phyloP scores from a whole-genome alignment of 2,113 vertebrate genomes.

The Anolis sagrei region DNA sequence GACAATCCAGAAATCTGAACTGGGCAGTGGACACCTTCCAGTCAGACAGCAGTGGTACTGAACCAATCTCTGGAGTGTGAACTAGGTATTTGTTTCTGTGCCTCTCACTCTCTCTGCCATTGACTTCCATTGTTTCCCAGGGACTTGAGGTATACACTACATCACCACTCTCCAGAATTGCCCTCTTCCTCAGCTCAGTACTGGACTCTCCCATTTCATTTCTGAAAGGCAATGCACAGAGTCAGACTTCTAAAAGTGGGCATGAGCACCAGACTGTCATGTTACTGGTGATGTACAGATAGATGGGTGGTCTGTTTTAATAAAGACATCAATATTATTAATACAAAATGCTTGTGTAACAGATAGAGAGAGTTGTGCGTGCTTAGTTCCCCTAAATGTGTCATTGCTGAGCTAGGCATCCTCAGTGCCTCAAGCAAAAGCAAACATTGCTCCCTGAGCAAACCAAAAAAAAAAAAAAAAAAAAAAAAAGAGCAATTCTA shows the following conservation, averaged over 20 bases:
- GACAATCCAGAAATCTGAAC: no score
- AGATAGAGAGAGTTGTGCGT: not conserved
- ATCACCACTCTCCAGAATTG: no score
- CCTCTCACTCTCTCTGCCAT: no score
- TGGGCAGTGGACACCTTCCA: no score
- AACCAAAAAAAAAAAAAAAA: not conserved
- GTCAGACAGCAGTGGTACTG: no score
- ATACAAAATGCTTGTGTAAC: not conserved
- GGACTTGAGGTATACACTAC: no score
- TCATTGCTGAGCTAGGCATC: not conserved
- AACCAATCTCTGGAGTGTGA: no score
- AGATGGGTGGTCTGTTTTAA: not conserved
- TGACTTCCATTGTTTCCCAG: no score
- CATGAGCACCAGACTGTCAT: not conserved
- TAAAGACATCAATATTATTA: not conserved
- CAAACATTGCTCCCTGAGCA: conserved; percentile 26
- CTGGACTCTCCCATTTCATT: not conserved
- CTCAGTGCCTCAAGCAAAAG: conserved; percentile 1
- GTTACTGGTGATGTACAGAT: not conserved
- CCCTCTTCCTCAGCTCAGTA: no score
- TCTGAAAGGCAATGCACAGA: not conserved
- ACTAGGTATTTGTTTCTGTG: no score
- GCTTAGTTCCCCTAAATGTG: not conserved
- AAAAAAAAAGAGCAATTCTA: conserved; percentile 1
- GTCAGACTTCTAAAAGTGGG: not conserved